Base-by-base conservation (phyloP, 1,140 invertebrate species). In the Sitodiplosis mosellana region DNA sequence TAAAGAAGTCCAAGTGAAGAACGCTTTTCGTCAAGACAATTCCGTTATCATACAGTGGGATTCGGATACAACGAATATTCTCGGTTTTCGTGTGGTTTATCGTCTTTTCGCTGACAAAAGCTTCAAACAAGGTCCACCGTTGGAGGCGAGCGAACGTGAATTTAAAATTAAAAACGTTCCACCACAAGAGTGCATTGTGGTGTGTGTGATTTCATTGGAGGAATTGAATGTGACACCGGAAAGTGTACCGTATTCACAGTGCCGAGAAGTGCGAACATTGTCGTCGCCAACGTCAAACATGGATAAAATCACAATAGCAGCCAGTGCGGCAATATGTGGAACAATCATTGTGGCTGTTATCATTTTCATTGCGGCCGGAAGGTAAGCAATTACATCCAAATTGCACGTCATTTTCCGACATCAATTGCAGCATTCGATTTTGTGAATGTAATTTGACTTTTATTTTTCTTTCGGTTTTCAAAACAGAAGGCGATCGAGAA, bases 291-390 rank as follows among this genome's bases (percentile, higher is more conserved):
- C 81, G 21, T 86, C 82, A 12, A 86, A 89, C 64, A 87, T 92
- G 81, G 89, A 93, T 62, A 90, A 89, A 61, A 88, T 93, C 56
- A 91, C 89, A 19, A 93, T 93, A 54, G 87, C 82, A 11, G 87
- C 87, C 1, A 88, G 84, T 56, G 87, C 87, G 8, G 86, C 86
- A n/a, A 89, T 92, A 55, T 91, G 83, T 61, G 84, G 82, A n/a
- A 88, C 87, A 19, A 87, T 93, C 51, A 80, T 91, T 36, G 76
- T 91, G 22, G 87, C 85, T 1, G 80, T 85, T 10, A 78, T 91
- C 46, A 77, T 92, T 46, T 90, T 92, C 59, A 78, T 90, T 27
- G 83, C 84, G 33, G 85, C 87, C 14, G 85, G 81, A 53, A 71
- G 81, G 48, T 65, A 56, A 50, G 47, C 18, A 2, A 40, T 41